These are phyloP conservation scores for Aldrovandia affinis DNA, from an alignment of 2,797 vertebrate genomes.

Conservation along the genomic window DNA sequence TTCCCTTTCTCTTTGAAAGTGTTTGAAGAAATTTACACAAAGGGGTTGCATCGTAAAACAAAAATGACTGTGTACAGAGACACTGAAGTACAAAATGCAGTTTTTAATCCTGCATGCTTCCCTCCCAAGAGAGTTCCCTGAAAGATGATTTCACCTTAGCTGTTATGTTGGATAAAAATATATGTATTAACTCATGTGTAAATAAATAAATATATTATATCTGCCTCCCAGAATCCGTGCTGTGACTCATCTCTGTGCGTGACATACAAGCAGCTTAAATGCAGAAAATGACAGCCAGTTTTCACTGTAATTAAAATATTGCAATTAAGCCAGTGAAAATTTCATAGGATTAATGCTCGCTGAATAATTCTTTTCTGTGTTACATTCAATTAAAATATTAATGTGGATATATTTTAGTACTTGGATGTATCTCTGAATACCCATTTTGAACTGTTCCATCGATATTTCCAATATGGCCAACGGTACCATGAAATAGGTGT, in stretches of 20 bases:
- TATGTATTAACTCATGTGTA: conserved; percentile 61
- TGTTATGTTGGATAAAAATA: conserved; percentile 56
- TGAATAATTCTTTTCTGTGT: neutral
- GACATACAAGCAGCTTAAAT: conserved; percentile 65
- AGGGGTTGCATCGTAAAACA: conserved; percentile 62
- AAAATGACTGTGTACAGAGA: conserved; percentile 69
- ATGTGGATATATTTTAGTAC: neutral
- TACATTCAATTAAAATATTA: conserved; percentile 13
- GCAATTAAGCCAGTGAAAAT: conserved; percentile 27
- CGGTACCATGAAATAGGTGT: neutral
- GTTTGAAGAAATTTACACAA: conserved; percentile 54
- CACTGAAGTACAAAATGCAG: conserved; percentile 62
- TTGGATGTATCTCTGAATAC: neutral
- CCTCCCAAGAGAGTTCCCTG: conserved; percentile 23
- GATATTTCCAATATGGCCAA: neutral
- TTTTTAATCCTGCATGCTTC: conserved; percentile 53
- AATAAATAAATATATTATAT: conserved; percentile 69
- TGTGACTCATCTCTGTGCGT: conserved; percentile 64
- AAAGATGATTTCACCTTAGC: conserved; percentile 64
- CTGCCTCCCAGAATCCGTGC: conserved; percentile 53
- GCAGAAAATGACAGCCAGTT: conserved; percentile 57
- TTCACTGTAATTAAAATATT: conserved; percentile 38
- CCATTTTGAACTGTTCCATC: neutral
- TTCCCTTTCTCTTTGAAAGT: conserved; percentile 46
- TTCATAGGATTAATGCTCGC: conserved; percentile 15